Evolutionary conservation across 2,797 vertebrate genomes (phyloP).

Genomic region (Sebastes jordani): DNA sequence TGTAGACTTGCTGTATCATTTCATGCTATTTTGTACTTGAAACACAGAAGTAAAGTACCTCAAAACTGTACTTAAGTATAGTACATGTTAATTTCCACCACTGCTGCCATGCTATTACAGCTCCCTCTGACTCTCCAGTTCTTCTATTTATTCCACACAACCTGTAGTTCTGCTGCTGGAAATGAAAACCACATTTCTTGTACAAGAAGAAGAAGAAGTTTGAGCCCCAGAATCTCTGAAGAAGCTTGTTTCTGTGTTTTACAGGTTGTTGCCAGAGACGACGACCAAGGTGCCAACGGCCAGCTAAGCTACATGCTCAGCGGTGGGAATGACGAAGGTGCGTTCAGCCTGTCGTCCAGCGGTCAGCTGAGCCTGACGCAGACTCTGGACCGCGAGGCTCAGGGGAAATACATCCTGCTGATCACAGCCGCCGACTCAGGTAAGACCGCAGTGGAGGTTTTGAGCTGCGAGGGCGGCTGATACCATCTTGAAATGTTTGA

Average conservation of each 20-base stretch:
- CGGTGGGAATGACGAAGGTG: conserved; percentile 86
- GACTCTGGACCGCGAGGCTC: conserved; percentile 90
- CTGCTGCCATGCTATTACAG: background rate
- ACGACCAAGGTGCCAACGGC: conserved; percentile 91
- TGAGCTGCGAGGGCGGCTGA: background rate
- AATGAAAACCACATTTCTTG: conserved; percentile 18
- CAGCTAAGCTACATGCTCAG: conserved; percentile 89
- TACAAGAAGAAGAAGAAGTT: background rate
- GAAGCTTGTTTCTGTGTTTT: conserved; percentile 5
- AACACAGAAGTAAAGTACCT: background rate
- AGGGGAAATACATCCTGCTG: conserved; percentile 85
- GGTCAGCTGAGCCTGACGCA: conserved; percentile 89
- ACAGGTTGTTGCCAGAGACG: conserved; percentile 93
- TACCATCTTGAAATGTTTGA: conserved; percentile 17
- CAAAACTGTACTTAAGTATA: background rate
- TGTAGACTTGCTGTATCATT: background rate
- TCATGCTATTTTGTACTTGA: background rate
- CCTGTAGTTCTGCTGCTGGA: background rate
- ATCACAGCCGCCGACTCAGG: conserved; percentile 93
- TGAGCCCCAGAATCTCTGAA: background rate
- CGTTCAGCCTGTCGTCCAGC: conserved; percentile 87
- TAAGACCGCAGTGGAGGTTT: conserved; percentile 49
- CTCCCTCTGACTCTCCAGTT: background rate
- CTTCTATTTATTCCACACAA: background rate
- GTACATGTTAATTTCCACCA: background rate